Base-by-base conservation (phyloP, 2,888 invertebrate genomes). In the Nymphalis c-album region DNA sequence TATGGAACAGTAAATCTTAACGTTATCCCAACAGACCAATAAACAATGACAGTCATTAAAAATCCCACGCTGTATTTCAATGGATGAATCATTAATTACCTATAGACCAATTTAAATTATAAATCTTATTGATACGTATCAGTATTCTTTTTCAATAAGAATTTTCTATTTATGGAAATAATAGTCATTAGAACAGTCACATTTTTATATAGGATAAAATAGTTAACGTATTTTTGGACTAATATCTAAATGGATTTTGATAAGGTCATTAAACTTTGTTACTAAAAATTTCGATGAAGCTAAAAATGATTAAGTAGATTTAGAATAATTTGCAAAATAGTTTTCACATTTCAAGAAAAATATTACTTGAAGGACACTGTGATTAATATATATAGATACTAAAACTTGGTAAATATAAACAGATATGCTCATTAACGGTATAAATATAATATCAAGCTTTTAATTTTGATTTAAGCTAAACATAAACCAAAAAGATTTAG, bases 61-160 rank as follows among this genome's bases (percentile, higher is more conserved):
- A 20, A 67, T 59, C 70, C 70, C 70, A 68, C 63, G 67, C 65
- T 55, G 70, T 69, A 71, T 68, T 69, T 70, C 69, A 70, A 71
- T 72, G 64, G 48, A 55, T 60, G 64, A 20, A 10, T 66, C 67
- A 72, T 73, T 72, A 72, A 71, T 70, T 65, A 65, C 60, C 40
- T 31, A 35, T 46, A 55, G 53, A 60, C 46, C n/a, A 47, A 46
- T 55, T 55, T 55, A 55, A 55, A 55, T 55, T 55, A 55, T 55
- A 55, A 55, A 55, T 55, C 55, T 55, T 55, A 4, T 55, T 16
- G 8, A 26, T 55, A n/a, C n/a, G 31, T 7, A 55, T 55, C 31
- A 31, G 55, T 31, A 35, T n/a, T 53, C 6, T 22, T 26, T 26
- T 8, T 7, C 55, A 55, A 48, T 48, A 18, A 40, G 22, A 51